Conservation (phyloP, 1,140 invertebrate species). For the Pararge aegeria region DNA sequence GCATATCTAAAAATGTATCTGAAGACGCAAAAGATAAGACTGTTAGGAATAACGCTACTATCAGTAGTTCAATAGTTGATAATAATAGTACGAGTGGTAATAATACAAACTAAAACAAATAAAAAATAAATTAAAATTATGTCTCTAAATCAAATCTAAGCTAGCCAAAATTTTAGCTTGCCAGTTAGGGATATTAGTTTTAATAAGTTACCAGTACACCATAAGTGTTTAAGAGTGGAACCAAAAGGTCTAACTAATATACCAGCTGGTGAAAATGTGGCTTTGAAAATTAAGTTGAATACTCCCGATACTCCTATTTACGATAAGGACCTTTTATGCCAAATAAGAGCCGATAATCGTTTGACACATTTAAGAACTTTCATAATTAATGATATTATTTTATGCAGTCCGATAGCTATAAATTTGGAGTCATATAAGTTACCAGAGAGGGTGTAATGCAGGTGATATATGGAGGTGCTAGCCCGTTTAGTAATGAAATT, state of each 20-base stretch:
- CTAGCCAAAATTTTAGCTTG: too few relatives aligned
- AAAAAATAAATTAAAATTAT: too few relatives aligned
- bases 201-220: not conserved
- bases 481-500: conserved; percentile 41
- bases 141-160: too few relatives aligned
- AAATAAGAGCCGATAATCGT: conserved; percentile 35
- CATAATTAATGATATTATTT: conserved; percentile 32
- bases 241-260: conserved; percentile 34
- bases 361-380: conserved; percentile 38
- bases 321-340: conserved; percentile 42
- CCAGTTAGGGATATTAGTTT: too few relatives aligned
- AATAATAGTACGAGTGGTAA: not conserved
- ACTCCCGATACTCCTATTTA: conserved; percentile 37
- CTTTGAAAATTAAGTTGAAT: conserved; percentile 42
- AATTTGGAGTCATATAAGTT: conserved; percentile 10
- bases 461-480: conserved; percentile 42
- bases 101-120: not conserved
- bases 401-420: conserved; percentile 40
- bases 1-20: too few relatives aligned
- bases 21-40: too few relatives aligned
- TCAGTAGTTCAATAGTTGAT: not conserved
- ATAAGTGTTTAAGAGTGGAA: conserved; percentile 34
- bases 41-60: too few relatives aligned
- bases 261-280: conserved; percentile 30
- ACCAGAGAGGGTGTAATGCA: conserved; percentile 27